Conservation (phyloP, 2,888 invertebrate species). For the Gastracanthus pulcherrimus region DNA sequence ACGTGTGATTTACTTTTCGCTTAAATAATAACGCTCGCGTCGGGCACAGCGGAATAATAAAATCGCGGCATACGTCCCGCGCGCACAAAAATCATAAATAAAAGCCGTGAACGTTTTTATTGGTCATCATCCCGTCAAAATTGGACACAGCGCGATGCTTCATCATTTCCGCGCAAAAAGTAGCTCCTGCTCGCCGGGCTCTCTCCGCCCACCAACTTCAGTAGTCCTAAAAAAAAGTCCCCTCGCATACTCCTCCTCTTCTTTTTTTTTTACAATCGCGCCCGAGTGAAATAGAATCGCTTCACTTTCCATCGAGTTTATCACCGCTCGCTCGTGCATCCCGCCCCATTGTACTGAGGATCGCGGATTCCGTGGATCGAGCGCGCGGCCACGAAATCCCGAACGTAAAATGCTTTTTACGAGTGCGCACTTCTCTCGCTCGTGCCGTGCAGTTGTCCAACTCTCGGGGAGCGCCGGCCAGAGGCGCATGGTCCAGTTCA, state of each 20-base stretch:
- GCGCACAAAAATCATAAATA: slow-evolving; percentile 41
- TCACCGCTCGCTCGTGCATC: slow-evolving; percentile 35
- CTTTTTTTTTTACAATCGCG: slow-evolving; percentile 43
- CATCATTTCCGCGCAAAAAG: slow-evolving; percentile 41
- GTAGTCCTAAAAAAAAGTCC: background rate
- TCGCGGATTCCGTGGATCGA: slow-evolving; percentile 43
- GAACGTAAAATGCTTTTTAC: slow-evolving; percentile 55
- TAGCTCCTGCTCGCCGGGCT: too few relatives aligned
- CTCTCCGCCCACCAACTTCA: too few relatives aligned
- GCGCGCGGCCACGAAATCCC: slow-evolving; percentile 48
- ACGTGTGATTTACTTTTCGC: too few relatives aligned
- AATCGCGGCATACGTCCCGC: background rate
- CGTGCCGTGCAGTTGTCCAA: slow-evolving; percentile 41
- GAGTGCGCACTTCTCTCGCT: slow-evolving; percentile 29
- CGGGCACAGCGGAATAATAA: slow-evolving; percentile 32
- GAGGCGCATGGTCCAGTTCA: background rate
- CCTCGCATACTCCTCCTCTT: background rate
- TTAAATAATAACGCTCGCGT: slow-evolving; percentile 44
- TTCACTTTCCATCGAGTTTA: slow-evolving; percentile 54
- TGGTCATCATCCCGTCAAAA: slow-evolving; percentile 51
- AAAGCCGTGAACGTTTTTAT: slow-evolving; percentile 44
- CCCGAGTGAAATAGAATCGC: slow-evolving; percentile 55
- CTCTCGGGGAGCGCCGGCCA: background rate
- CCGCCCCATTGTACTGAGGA: slow-evolving; percentile 21
- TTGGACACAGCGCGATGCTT: slow-evolving; percentile 41